Conservation (phyloP, 2,888 invertebrate genomes). For the Andrena marginata region DNA sequence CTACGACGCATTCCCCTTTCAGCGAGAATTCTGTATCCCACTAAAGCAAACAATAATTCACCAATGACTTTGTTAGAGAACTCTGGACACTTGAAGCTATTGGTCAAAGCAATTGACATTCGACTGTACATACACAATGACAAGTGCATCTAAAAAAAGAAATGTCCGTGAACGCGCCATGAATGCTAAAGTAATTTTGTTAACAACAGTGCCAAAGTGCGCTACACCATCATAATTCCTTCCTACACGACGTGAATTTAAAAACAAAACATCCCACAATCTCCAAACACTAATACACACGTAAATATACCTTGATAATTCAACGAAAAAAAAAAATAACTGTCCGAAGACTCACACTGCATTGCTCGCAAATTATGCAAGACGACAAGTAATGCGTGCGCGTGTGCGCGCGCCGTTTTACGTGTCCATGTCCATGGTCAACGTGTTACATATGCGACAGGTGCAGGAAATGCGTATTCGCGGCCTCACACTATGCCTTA, state of each 20-base stretch:
- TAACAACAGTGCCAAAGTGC: slow-evolving; percentile 7
- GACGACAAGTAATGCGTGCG: slow-evolving; percentile 11
- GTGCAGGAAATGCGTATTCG: slow-evolving; percentile 59
- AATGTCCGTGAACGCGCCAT: slow-evolving; percentile 40
- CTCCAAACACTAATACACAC: not conserved
- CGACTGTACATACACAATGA: slow-evolving; percentile 34
- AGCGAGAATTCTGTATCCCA: not conserved
- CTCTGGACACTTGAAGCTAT: slow-evolving; percentile 6
- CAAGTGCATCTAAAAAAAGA: slow-evolving; percentile 42
- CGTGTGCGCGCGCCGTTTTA: slow-evolving; percentile 33
- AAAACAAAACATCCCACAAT: not conserved
- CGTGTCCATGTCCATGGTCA: slow-evolving; percentile 56
- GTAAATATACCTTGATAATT: not conserved
- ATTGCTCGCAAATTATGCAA: slow-evolving; percentile 55
- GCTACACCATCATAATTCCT: not conserved
- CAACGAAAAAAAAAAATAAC: not conserved
- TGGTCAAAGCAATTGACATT: slow-evolving; percentile 55
- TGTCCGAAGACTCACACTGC: slow-evolving; percentile 25
- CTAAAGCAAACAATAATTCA: not conserved
- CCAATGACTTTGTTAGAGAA: slow-evolving; percentile 2
- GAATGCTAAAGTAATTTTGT: slow-evolving; percentile 43
- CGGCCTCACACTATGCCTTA: slow-evolving; percentile 35
- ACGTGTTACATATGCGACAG: slow-evolving; percentile 57
- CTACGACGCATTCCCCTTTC: no score
- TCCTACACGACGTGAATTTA: not conserved